A percentile compares a stretch with the other conserved stretches of the same genome.
Evolutionary conservation across 2,113 vertebrate species (phyloP).

Genomic region (Phoxinus phoxinus): DNA sequence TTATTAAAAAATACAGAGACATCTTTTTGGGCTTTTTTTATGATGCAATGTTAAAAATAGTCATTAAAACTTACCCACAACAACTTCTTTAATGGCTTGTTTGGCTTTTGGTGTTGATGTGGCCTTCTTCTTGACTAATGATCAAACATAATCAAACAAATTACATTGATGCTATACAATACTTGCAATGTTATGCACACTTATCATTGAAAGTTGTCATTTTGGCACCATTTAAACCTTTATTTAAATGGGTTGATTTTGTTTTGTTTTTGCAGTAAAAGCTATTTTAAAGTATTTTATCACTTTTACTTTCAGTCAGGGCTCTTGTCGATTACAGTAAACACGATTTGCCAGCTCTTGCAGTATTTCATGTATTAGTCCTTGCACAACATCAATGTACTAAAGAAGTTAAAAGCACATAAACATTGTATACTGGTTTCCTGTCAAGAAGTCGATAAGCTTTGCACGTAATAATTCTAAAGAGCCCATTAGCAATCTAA

Average conservation of each 20-base stretch:
- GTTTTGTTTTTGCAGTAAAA: not conserved
- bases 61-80: constrained; percentile 32
- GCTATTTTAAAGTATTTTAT: not conserved
- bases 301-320: not conserved
- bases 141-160: constrained; percentile 11
- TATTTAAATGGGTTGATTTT: too few relatives aligned
- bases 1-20: not conserved
- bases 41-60: constrained; percentile 6
- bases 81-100: constrained; percentile 25
- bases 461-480: constrained; percentile 5
- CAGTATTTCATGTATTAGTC: constrained; percentile 10
- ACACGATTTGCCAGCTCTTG: not conserved
- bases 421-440: constrained; percentile 7
- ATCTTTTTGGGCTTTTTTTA: not conserved
- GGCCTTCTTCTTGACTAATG: constrained; percentile 41
- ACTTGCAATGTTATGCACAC: too few relatives aligned
- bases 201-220: not conserved
- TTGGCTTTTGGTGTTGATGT: constrained; percentile 24
- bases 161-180: not conserved
- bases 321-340: not conserved
- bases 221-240: not conserved
- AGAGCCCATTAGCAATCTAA: constrained; percentile 17
- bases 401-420: not conserved
- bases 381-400: constrained; percentile 11
- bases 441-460: not conserved